Evolutionary conservation across 2,797 vertebrate species (phyloP).

Genomic region (Meriones psammophilus): DNA sequence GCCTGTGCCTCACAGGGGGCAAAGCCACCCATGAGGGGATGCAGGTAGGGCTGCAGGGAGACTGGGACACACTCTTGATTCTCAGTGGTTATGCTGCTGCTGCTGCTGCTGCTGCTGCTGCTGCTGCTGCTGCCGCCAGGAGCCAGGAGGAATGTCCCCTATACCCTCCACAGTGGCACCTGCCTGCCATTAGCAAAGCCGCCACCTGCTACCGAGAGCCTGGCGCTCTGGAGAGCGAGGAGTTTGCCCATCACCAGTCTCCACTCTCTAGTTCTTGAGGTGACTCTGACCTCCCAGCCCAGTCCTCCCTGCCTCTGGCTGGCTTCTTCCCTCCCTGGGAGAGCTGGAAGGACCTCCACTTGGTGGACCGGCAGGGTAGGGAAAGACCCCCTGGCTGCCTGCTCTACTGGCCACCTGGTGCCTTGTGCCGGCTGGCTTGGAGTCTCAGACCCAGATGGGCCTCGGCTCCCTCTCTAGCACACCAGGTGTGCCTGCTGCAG

Average conservation of each 20-base stretch:
- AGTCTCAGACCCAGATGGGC: not conserved
- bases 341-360: not conserved
- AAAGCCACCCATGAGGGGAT: not conserved
- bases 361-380: not conserved
- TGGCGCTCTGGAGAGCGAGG: no score
- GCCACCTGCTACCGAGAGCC: not conserved
- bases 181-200: not conserved
- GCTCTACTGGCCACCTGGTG: not conserved
- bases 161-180: not conserved
- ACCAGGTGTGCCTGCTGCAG: fast-evolving
- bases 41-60: not conserved
- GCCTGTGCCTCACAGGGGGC: not conserved
- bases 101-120: not conserved
- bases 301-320: not conserved
- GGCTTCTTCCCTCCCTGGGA: not conserved
- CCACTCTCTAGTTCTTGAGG: not conserved
- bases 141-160: not conserved
- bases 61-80: not conserved
- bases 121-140: not conserved
- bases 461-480: not conserved
- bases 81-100: not conserved
- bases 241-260: not conserved
- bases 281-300: not conserved
- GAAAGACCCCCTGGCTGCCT: not conserved
- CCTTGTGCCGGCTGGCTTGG: not conserved